A percentile compares a stretch with the other conserved stretches of the same genome.
These are phyloP conservation scores for Podargus strigoides DNA, from an alignment of 2,797 vertebrate genomes.

Conservation along the genomic window DNA sequence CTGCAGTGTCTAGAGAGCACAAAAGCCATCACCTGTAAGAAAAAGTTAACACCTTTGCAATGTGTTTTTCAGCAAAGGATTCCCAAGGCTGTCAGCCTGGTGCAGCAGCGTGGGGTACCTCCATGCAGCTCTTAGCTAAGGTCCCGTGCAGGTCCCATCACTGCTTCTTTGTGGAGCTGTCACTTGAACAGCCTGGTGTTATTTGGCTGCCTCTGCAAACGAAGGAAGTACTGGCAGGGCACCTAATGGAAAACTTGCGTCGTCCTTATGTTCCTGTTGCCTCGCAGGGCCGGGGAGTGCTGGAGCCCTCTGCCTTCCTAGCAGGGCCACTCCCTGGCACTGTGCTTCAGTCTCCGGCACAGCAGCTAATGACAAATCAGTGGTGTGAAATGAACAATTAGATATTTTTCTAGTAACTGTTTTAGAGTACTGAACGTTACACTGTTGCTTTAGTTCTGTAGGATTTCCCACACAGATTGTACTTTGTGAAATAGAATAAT, in stretches of 20 bases:
- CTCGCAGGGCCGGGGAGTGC: neutral
- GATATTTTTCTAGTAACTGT: neutral
- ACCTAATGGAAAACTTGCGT: neutral
- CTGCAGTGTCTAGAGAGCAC: neutral
- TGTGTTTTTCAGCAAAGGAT: neutral
- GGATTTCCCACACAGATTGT: neutral
- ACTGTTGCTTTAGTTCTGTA: neutral
- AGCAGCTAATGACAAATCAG: neutral
- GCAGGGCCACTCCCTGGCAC: neutral
- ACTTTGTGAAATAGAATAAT: neutral
- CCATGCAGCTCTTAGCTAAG: neutral
- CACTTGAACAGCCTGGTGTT: neutral
- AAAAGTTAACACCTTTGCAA: neutral
- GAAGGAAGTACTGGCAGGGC: neutral
- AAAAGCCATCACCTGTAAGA: neutral
- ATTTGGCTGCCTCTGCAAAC: neutral
- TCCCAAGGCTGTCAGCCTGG: neutral
- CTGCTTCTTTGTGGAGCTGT: neutral
- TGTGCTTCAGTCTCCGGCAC: rapidly evolving
- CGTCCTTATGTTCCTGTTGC: neutral
- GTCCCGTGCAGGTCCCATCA: neutral
- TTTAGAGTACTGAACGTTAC: neutral
- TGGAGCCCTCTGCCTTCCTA: neutral
- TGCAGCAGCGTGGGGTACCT: rapidly evolving
- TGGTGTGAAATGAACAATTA: neutral